A percentile compares a stretch with the other conserved stretches of the same genome.
Conservation (phyloP, 2,888 invertebrate species). For the Ichneumon xanthorius region DNA sequence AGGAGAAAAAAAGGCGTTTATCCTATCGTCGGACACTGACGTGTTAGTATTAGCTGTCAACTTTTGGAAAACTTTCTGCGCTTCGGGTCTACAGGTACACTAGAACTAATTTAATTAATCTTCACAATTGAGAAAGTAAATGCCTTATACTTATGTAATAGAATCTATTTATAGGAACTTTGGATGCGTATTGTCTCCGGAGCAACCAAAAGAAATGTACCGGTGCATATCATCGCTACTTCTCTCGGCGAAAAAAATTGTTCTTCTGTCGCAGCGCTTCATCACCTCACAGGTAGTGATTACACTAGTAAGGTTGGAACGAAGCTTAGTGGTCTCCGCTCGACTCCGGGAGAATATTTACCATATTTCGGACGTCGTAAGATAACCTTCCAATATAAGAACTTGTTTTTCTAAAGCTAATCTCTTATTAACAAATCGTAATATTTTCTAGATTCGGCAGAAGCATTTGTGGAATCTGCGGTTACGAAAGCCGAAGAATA, state of each 20-base stretch:
- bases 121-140: neutral
- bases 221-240: conserved; percentile 37
- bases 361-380: conserved; percentile 33
- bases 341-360: conserved; percentile 35
- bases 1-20: conserved; percentile 28
- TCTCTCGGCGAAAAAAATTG: conserved; percentile 6
- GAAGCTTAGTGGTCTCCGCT: neutral
- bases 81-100: conserved; percentile 12
- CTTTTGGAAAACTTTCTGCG: too few species aligned
- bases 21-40: conserved; percentile 50
- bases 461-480: conserved; percentile 11
- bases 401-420: too few species aligned
- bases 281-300: conserved; percentile 54
- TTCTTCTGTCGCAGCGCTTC: conserved; percentile 19
- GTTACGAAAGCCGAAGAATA: conserved; percentile 14
- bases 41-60: too few species aligned
- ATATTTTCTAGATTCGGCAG: neutral
- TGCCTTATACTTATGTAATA: neutral
- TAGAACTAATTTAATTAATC: neutral
- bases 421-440: neutral
- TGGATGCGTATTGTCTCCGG: conserved; percentile 41
- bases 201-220: conserved; percentile 41
- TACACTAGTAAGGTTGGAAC: conserved; percentile 60
- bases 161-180: conserved; percentile 12
- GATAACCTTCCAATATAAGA: neutral